Evolutionary conservation across 2,113 vertebrate species (phyloP).

Genomic region (Ariopsis seemanni): DNA sequence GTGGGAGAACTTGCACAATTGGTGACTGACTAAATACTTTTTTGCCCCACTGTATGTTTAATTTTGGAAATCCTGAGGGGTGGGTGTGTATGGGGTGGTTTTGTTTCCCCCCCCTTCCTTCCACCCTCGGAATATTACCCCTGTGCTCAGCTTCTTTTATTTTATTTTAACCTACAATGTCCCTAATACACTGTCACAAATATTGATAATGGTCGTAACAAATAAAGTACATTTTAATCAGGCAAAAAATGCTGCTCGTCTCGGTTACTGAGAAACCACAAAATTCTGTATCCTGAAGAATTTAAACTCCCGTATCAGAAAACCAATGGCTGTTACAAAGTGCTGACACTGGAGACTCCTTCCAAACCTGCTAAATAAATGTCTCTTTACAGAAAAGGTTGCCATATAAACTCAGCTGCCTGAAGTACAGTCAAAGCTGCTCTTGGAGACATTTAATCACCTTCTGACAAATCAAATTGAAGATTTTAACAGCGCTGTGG

Average conservation of each 20-base stretch:
- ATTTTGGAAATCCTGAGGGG: too few relatives aligned
- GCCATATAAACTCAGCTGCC: background rate
- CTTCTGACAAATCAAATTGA: background rate
- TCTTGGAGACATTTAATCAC: background rate
- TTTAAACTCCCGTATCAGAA: background rate
- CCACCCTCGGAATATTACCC: too few relatives aligned
- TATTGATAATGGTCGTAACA: too few relatives aligned
- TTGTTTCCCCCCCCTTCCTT: too few relatives aligned
- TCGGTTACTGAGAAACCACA: background rate
- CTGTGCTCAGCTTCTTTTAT: too few relatives aligned
- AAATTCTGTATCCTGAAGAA: background rate
- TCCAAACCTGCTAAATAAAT: background rate
- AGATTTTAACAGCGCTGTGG: background rate
- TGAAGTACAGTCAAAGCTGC: background rate
- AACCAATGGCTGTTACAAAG: background rate
- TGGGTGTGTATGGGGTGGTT: too few relatives aligned
- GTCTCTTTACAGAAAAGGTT: background rate
- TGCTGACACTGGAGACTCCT: background rate
- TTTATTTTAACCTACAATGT: too few relatives aligned
- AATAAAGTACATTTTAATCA: too few relatives aligned
- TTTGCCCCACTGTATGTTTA: too few relatives aligned
- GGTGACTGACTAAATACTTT: too few relatives aligned
- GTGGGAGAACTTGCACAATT: too few relatives aligned
- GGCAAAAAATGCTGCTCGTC: background rate
- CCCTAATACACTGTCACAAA: too few relatives aligned